These are phyloP conservation scores for Callipepla californica DNA, from an alignment of 2,113 vertebrate genomes.

Conservation along the genomic window DNA sequence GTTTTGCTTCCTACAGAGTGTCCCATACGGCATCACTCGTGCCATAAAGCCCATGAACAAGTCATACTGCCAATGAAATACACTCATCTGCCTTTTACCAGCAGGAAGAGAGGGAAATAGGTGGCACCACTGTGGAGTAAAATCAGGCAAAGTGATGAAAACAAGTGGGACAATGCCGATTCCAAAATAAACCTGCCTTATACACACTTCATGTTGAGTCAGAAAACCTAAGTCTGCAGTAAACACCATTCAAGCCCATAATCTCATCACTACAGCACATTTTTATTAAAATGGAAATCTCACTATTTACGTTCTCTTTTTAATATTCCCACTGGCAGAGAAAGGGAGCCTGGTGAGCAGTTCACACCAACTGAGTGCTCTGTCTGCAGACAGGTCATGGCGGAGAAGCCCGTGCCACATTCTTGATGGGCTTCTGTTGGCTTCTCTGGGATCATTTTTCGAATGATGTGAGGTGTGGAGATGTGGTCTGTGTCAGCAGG, in stretches of 20 bases:
- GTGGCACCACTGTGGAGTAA: not conserved
- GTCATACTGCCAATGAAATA: not conserved
- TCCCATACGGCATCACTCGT: not conserved
- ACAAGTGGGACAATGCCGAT: not conserved
- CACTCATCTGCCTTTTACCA: not conserved
- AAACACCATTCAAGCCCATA: not conserved
- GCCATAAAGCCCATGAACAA: fast-evolving
- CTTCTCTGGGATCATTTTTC: not conserved
- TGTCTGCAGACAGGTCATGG: not conserved
- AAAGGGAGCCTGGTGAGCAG: not conserved
- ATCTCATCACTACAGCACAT: not conserved
- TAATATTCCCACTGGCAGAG: not conserved
- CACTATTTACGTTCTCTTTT: not conserved
- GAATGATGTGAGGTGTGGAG: not conserved
- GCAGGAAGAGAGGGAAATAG: not conserved
- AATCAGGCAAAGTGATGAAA: not conserved
- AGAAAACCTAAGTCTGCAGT: not conserved
- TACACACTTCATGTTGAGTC: not conserved
- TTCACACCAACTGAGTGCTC: not conserved
- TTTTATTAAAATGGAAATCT: constrained; percentile 5
- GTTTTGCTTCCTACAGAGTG: not conserved
- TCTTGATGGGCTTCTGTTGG: not conserved
- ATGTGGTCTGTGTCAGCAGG: not conserved
- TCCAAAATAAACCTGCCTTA: not conserved
- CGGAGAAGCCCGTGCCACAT: not conserved